Evolutionary conservation across 64 coral and sea anemone genomes (phyloP).

Genomic region (Montipora capricornis): DNA sequence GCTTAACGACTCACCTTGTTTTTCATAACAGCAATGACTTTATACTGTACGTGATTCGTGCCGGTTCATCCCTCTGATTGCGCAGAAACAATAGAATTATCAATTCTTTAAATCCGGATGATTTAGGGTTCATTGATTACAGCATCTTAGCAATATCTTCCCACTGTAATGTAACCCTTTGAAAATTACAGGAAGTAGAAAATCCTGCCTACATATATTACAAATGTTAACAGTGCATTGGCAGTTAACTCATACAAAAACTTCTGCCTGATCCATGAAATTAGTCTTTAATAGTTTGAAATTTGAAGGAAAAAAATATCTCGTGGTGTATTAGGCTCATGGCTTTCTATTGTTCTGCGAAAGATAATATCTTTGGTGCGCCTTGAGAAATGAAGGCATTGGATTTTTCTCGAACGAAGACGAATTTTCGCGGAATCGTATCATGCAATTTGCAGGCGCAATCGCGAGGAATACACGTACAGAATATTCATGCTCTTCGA

Average conservation of each 20-base stretch:
- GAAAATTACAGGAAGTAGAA: slow-evolving; percentile 14
- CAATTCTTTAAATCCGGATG: slow-evolving; percentile 39
- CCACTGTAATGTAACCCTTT: slow-evolving; percentile 24
- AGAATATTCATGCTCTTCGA: background rate
- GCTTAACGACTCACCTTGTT: background rate
- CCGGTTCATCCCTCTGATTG: background rate
- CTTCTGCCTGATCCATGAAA: background rate
- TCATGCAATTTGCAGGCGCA: background rate
- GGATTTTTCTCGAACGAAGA: background rate
- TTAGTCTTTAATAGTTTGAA: background rate
- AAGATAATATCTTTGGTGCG: background rate
- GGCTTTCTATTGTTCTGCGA: background rate
- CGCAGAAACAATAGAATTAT: slow-evolving; percentile 23
- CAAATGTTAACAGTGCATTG: background rate
- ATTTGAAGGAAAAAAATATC: background rate
- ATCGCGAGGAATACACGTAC: background rate
- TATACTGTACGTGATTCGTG: slow-evolving; percentile 37
- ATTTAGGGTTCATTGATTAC: slow-evolving; percentile 8
- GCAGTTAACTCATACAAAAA: background rate
- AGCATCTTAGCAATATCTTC: slow-evolving; percentile 12
- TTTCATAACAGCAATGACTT: slow-evolving; percentile 4
- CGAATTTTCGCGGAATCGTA: background rate
- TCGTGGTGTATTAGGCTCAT: background rate
- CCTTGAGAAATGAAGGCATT: background rate
- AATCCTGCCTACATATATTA: background rate